Conservation (phyloP, 2,797 vertebrate species). For the Chelmon rostratus region DNA sequence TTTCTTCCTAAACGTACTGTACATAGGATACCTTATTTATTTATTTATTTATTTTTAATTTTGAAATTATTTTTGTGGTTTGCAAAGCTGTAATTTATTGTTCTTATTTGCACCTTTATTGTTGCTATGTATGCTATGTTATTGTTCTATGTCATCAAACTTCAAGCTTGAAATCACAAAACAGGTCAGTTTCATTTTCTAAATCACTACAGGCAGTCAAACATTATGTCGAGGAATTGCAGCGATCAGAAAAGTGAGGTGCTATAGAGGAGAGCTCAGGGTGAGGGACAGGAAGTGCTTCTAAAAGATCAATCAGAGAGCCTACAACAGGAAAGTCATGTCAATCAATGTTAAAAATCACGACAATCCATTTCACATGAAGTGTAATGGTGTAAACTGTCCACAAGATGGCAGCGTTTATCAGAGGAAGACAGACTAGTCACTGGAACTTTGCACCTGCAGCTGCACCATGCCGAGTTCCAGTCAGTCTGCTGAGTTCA, state of each 20-base stretch:
- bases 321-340: background rate
- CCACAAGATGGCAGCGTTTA: conserved; percentile 14
- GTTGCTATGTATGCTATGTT: too few species aligned
- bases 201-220: background rate
- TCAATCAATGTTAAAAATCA: background rate
- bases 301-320: background rate
- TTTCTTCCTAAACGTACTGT: too few species aligned
- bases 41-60: too few species aligned
- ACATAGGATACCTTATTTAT: too few species aligned
- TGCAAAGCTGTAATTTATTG: too few species aligned
- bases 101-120: too few species aligned
- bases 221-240: background rate
- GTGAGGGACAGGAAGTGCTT: background rate
- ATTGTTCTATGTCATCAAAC: background rate
- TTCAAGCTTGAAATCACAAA: background rate
- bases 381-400: background rate
- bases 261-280: background rate
- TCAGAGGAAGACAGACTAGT: background rate
- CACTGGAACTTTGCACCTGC: background rate
- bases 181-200: background rate
- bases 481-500: background rate
- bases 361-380: background rate
- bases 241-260: background rate
- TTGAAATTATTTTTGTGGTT: too few species aligned
- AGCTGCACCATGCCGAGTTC: background rate